Evolutionary conservation across 2,113 vertebrate species (phyloP).

Genomic region (Oxyruncus cristatus): DNA sequence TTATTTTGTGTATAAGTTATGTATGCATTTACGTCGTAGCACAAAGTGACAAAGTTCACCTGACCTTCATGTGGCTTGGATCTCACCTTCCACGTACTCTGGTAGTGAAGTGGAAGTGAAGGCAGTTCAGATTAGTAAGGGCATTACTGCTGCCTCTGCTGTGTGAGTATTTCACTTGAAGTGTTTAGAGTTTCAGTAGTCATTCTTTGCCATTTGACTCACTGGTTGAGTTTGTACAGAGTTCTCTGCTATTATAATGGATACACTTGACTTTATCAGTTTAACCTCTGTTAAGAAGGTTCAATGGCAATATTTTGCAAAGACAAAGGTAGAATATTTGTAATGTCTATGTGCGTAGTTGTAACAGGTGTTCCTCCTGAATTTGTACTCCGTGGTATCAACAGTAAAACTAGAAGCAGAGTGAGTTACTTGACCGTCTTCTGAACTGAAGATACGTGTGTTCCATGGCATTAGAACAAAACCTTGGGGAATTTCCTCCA

Average conservation of each 20-base stretch:
- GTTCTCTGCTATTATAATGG: not conserved
- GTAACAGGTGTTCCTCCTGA: not conserved
- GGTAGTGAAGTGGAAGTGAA: not conserved
- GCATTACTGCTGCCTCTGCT: not conserved
- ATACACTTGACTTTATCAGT: not conserved
- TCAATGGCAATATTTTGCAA: not conserved
- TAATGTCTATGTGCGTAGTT: not conserved
- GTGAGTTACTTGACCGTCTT: not conserved
- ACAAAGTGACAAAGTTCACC: not conserved
- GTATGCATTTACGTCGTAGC: not conserved
- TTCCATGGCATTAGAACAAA: not conserved
- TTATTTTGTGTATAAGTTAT: not conserved
- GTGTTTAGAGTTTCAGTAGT: not conserved
- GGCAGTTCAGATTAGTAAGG: not conserved
- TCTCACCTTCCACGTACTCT: not conserved
- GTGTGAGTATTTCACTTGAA: not conserved
- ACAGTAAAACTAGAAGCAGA: not conserved
- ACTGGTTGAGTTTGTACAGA: not conserved
- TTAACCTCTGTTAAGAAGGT: not conserved
- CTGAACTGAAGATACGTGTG: not conserved
- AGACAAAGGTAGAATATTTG: not conserved
- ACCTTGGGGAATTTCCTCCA: not conserved
- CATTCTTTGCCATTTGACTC: not conserved
- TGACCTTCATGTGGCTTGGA: not conserved
- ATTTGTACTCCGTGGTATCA: not conserved